Evolutionary conservation across 2,888 invertebrate species (phyloP).

Genomic region (Agelastica alni): DNA sequence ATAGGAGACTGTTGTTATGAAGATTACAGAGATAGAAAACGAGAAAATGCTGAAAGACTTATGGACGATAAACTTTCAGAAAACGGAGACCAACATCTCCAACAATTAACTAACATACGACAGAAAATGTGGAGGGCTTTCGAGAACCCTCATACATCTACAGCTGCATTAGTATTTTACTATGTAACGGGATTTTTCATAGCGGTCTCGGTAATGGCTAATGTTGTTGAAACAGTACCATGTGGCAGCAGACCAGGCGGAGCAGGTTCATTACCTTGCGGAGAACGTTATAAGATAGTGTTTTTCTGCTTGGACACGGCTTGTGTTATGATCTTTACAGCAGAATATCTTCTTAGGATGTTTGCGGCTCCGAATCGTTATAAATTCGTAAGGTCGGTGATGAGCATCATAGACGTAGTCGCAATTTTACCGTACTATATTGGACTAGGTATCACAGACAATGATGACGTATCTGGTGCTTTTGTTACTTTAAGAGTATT

Average conservation of each 20-base stretch:
- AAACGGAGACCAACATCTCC: constrained; percentile 87
- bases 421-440: constrained; percentile 99
- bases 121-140: constrained; percentile 99
- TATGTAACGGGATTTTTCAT: constrained; percentile 99
- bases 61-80: constrained; percentile 97
- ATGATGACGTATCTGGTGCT: constrained; percentile 98
- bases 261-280: constrained; percentile 90
- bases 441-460: constrained; percentile 95
- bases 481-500: constrained; percentile 99
- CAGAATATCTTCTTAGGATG: constrained; percentile 92
- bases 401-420: constrained; percentile 99
- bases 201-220: constrained; percentile 98
- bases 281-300: constrained; percentile 96
- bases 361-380: constrained; percentile 99
- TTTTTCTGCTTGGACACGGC: constrained; percentile 99
- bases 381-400: constrained; percentile 96
- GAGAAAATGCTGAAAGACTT: constrained; percentile 97
- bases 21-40: constrained; percentile 97
- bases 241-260: constrained; percentile 87
- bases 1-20: constrained; percentile 99
- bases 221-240: constrained; percentile 97
- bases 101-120: constrained; percentile 83
- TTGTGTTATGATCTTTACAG: constrained; percentile 99
- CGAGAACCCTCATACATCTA: constrained; percentile 98
- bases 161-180: constrained; percentile 98